phyloP scores from a whole-genome alignment of 2,888 invertebrate genomes.

The Melanostoma mellinum region DNA sequence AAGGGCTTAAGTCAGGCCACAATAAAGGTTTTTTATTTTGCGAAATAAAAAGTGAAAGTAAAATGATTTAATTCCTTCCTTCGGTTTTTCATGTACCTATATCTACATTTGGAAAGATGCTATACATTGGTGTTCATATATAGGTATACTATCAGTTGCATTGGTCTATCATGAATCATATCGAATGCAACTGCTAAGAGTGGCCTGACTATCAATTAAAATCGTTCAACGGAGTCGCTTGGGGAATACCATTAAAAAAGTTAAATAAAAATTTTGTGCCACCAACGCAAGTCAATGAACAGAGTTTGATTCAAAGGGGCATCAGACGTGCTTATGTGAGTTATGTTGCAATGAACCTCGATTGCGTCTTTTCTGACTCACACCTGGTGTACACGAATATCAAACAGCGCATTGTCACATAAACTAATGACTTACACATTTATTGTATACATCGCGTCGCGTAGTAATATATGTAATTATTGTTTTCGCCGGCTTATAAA shows the following conservation, averaged over 20 bases:
- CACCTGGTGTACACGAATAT: background rate
- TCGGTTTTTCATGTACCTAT: too few species aligned
- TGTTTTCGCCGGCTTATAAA: background rate
- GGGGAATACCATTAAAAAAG: background rate
- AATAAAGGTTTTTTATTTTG: too few species aligned
- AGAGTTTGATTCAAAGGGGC: background rate
- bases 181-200: background rate
- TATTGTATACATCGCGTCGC: too few species aligned
- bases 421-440: too few species aligned
- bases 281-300: slow-evolving; percentile 23
- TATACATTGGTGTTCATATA: too few species aligned
- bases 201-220: slow-evolving; percentile 16
- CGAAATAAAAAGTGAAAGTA: too few species aligned
- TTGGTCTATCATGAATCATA: slow-evolving; percentile 26
- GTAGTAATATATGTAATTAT: too few species aligned
- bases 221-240: slow-evolving; percentile 15
- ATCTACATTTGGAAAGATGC: too few species aligned
- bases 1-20: too few species aligned
- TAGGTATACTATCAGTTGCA: background rate
- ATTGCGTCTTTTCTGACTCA: slow-evolving; percentile 42
- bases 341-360: slow-evolving; percentile 56
- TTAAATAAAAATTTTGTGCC: background rate
- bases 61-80: too few species aligned
- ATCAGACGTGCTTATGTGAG: slow-evolving; percentile 29
- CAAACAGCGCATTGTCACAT: too few species aligned